Base-by-base conservation (phyloP, 1,140 invertebrate species). In the Lepidostoma basale region DNA sequence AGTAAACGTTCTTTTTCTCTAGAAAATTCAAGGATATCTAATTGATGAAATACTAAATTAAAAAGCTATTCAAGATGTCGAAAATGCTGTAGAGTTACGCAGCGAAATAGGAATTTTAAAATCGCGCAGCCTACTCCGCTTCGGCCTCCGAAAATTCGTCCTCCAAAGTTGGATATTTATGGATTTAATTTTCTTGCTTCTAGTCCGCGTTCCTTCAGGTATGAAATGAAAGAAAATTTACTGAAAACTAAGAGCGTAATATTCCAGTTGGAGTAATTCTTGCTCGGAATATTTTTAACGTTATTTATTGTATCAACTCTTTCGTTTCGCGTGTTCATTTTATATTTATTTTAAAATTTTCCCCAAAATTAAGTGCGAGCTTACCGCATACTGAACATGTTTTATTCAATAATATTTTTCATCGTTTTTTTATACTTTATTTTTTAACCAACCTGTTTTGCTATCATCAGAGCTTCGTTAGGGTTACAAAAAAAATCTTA, bases 131-230 rank as follows among this genome's bases (percentile, higher is more conserved):
- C 16, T 52, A 2, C 47, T 52, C 3, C 47, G n/a, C 47, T 14
- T 9, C 22, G 22, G 23, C 47, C 12, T 12, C 10, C 44, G 3
- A 30, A 52, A 52, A 52, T 28, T 52, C 25, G 47, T 52, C 58
- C 58, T 42, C 10, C 22, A 16, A 60, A 60, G 58, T 60, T 60
- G 3, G 25, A 60, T 60, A 60, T 60, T 63, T 45, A 63, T 47
- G 60, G 60, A 30, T 63, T 63, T 63, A 47, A 63, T 63, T 63
- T 63, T 63, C 42, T 25, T 33, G 30, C 60, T 25, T 49, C 18
- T 49, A n/a, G 25, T 16, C 8, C 25, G 28, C 56, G 42, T 18
- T 25, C 23, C n/a, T n/a, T 33, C 42, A 33, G 44, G 60, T 45
- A 63, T 45, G 25, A 39, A 58, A 33, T 12, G 39, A 63, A 63